Evolutionary conservation across 2,797 vertebrate genomes (phyloP), one percentile per base, ranked within the genome.

Genomic region (Chaunax sp.): DNA sequence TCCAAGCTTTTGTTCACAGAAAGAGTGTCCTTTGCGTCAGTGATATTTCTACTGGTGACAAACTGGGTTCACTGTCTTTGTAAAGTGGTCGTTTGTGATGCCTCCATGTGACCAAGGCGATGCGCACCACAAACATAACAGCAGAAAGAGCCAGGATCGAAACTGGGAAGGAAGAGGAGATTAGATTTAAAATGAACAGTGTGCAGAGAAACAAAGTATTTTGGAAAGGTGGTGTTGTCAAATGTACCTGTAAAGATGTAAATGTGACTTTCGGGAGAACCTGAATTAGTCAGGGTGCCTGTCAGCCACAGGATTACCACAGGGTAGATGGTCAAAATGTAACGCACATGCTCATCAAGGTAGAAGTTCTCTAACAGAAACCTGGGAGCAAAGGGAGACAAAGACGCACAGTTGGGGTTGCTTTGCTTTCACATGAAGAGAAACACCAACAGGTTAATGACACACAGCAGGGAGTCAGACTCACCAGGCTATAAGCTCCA

Each of bases 321-420:
- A 0, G 93, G 92, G 63, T 95, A 93, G 41, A 89, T 64, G 7
- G 90, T 93, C 64, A 95, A 64, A 26, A 93, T 90, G 3, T 95
- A 95, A 26, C 89, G 78, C 59, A 95, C 87, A 0, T 94, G 91
- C n/a, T 91, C 67, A 23, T 92, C 92, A 52, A 96, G 59, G 38
- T 87, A 46, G 60, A 92, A 91, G 81, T 93, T 95, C 85, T 96
- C 94, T 11, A 95, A 66, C 61, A 89, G 86, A 88, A 94, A 93
- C 93, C 94, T 95, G 53, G 28, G n/a, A 79, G 41, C n/a, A 56
- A 37, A 54, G 1, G 7, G 23, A 73, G 52, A 53, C 49, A 45
- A 15, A 46, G 30, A 76, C 15, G 55, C 26, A 59, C 28, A 14
- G 38, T 25, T 26, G 37, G 19, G 0, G 22, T 49, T 43, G 11